Evolutionary conservation across 2,113 vertebrate genomes (phyloP).

Genomic region (Microcebus jonahi): DNA sequence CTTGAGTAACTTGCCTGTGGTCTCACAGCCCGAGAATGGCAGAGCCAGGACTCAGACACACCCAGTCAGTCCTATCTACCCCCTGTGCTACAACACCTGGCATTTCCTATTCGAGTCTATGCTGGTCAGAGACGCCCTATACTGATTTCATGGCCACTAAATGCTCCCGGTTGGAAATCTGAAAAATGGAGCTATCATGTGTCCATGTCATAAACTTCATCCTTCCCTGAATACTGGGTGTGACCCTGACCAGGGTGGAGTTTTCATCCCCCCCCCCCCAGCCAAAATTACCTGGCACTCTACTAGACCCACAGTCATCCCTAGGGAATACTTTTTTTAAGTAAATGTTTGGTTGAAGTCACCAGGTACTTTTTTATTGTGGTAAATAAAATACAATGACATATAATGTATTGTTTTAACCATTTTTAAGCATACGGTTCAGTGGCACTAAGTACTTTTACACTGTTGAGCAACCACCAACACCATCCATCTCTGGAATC

Average conservation of each 20-base stretch:
- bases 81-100: background rate
- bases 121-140: background rate
- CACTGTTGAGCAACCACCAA: background rate
- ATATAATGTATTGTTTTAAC: background rate
- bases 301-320: background rate
- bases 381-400: background rate
- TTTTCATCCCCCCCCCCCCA: background rate
- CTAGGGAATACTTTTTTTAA: background rate
- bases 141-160: background rate
- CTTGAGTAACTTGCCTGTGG: background rate
- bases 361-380: background rate
- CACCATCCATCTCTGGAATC: background rate
- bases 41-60: background rate
- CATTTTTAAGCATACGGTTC: background rate
- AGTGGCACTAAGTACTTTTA: background rate
- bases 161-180: background rate
- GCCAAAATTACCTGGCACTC: no score
- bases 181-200: background rate
- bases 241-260: background rate
- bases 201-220: background rate
- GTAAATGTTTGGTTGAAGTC: background rate
- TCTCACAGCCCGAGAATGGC: background rate
- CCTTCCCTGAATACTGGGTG: background rate
- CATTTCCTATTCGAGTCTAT: background rate
- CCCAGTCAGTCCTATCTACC: background rate